phyloP scores from a whole-genome alignment of 2,888 invertebrate genomes.

The Plebejus anna region DNA sequence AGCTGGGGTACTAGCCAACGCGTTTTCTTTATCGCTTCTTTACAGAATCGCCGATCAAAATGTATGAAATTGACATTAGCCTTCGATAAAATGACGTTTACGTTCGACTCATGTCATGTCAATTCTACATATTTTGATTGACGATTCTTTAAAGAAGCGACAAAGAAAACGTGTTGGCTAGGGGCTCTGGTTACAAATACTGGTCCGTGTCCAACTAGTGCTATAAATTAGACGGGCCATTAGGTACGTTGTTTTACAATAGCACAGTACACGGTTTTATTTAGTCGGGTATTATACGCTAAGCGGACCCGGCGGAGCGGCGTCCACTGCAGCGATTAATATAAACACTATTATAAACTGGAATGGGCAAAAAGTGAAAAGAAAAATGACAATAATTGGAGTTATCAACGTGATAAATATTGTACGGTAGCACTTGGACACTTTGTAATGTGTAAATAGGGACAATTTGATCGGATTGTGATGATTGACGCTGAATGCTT shows the following conservation, averaged over 20 bases:
- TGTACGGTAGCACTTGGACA: background rate
- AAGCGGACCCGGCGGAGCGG: slow-evolving; percentile 26
- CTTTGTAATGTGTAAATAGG: slow-evolving; percentile 7
- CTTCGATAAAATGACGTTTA: no score
- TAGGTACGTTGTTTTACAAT: slow-evolving; percentile 35
- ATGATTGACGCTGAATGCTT: background rate
- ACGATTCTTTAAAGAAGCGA: no score
- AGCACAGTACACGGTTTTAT: slow-evolving; percentile 29
- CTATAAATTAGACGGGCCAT: slow-evolving; percentile 38
- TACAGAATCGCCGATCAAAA: no score
- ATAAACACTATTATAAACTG: slow-evolving; percentile 16
- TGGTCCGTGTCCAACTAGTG: slow-evolving; percentile 26
- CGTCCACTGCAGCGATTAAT: slow-evolving; percentile 21
- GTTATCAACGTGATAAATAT: slow-evolving; percentile 12
- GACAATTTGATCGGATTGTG: background rate
- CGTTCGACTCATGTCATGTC: no score
- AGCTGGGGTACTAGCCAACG: background rate
- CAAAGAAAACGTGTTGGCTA: no score
- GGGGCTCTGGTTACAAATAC: slow-evolving; percentile 23
- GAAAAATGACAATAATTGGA: slow-evolving; percentile 13
- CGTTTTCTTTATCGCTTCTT: no score
- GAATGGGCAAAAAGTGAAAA: slow-evolving; percentile 15
- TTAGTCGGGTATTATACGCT: slow-evolving; percentile 33
- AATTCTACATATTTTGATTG: no score
- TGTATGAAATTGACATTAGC: no score